These are phyloP conservation scores for Orius insidiosus DNA, from an alignment of 1,140 invertebrate species.

Conservation along the genomic window DNA sequence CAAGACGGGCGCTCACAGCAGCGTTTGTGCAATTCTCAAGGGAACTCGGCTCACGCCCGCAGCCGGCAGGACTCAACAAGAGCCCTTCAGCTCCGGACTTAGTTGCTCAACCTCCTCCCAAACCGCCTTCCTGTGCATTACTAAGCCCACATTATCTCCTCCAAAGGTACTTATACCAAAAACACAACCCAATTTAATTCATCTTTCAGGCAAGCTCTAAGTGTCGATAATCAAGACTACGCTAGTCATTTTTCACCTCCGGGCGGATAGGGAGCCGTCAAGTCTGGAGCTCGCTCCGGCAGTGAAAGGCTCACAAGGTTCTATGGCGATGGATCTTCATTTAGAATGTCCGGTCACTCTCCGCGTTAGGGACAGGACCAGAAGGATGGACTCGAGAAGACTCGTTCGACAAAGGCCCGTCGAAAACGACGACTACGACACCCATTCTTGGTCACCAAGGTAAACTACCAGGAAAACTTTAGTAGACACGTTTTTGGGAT, in stretches of 20 bases:
- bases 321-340: constrained; percentile 55
- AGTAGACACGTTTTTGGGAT: too few relatives aligned
- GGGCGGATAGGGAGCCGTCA: constrained; percentile 16
- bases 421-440: constrained; percentile 26
- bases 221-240: constrained; percentile 36
- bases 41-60: constrained; percentile 6
- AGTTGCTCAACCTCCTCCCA: constrained; percentile 11
- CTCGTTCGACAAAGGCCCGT: constrained; percentile 55
- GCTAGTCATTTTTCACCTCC: constrained; percentile 21
- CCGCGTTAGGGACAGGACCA: constrained; percentile 39
- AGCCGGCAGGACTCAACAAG: constrained; percentile 25
- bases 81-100: constrained; percentile 37
- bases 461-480: too few relatives aligned
- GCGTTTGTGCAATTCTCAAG: constrained; percentile 52
- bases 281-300: constrained; percentile 16
- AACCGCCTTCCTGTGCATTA: constrained; percentile 29
- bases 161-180: constrained; percentile 7
- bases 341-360: constrained; percentile 46
- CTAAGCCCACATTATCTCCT: constrained; percentile 32
- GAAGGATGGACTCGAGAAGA: constrained; percentile 43
- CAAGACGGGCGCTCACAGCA: constrained; percentile 41
- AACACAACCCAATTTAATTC: constrained; percentile 21
- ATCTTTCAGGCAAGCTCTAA: constrained; percentile 37
- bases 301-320: constrained; percentile 31
- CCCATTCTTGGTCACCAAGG: constrained; percentile 15